phyloP scores from a whole-genome alignment of 2,888 invertebrate genomes.

The Pardosa pseudoannulata region DNA sequence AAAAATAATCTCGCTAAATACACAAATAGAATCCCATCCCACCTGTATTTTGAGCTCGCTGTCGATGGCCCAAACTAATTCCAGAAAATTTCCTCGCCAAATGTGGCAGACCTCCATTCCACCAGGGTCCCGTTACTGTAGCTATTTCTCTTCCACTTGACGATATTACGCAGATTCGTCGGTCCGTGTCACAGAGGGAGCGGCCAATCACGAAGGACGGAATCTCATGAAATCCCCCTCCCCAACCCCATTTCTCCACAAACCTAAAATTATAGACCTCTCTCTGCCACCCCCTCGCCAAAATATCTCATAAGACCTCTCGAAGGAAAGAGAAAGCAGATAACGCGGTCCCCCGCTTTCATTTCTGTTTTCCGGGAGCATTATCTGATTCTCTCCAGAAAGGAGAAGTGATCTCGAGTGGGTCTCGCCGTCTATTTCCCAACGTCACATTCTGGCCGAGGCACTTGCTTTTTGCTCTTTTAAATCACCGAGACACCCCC shows the following conservation, averaged over 20 bases:
- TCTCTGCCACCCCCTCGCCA: too few relatives aligned
- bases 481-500: too few relatives aligned
- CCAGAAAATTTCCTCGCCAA: conserved; percentile 42
- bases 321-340: background rate
- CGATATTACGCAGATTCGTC: conserved; percentile 63
- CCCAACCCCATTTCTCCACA: background rate
- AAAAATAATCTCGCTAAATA: too few relatives aligned
- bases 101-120: background rate
- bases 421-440: background rate
- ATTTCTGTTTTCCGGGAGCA: background rate
- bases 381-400: background rate
- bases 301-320: background rate
- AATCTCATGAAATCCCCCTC: conserved; percentile 34
- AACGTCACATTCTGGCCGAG: too few relatives aligned
- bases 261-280: conserved; percentile 41
- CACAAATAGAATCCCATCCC: too few relatives aligned
- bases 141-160: conserved; percentile 68
- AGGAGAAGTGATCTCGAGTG: background rate
- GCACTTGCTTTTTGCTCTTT: too few relatives aligned
- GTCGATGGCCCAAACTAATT: too few relatives aligned
- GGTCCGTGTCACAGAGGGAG: conserved; percentile 31
- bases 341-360: background rate
- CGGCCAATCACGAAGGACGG: conserved; percentile 41
- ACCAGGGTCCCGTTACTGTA: conserved; percentile 45
- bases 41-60: too few relatives aligned